These are phyloP conservation scores for Ahaetulla prasina DNA, from an alignment of 2,113 vertebrate genomes.

Conservation along the genomic window DNA sequence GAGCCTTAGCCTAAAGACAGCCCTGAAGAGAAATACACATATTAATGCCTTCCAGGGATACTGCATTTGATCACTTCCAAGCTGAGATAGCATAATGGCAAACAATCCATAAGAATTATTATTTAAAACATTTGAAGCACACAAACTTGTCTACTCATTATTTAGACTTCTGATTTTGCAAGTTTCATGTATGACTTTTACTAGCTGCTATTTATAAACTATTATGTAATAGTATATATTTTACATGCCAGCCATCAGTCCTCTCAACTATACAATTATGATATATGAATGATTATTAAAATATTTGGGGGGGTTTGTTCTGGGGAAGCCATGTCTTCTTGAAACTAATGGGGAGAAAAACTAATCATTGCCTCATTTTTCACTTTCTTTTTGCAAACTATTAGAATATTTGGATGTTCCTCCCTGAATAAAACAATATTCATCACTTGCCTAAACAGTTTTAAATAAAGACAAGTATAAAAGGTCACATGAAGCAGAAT, in stretches of 20 bases:
- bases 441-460: not conserved
- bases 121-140: not conserved
- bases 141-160: not conserved
- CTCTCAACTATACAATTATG: not conserved
- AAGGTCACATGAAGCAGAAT: not conserved
- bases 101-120: not conserved
- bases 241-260: not conserved
- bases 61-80: not conserved
- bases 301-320: not conserved
- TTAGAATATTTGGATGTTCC: not conserved
- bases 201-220: not conserved
- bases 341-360: not conserved
- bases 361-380: not conserved
- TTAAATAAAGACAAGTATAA: not conserved
- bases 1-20: not conserved
- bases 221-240: not conserved
- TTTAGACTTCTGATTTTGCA: not conserved
- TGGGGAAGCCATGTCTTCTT: not conserved
- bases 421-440: not conserved
- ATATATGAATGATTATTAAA: not conserved
- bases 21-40: not conserved
- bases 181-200: not conserved
- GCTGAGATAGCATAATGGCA: not conserved
- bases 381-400: not conserved
- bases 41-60: not conserved